Evolutionary conservation across 2,797 vertebrate genomes (phyloP).

Genomic region (Anabas testudineus): DNA sequence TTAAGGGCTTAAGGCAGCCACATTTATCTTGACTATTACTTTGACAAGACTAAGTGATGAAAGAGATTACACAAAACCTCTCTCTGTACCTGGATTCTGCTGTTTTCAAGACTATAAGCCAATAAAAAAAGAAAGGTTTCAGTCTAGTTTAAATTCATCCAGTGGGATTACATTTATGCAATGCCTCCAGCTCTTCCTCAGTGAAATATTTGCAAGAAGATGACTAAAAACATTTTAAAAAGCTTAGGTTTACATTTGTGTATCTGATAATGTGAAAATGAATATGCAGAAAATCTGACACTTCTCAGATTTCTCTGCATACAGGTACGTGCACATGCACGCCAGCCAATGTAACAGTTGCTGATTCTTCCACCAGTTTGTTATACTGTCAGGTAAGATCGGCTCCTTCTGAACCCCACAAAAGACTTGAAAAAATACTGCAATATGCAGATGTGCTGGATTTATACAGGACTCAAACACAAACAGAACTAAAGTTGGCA

Average conservation of each 20-base stretch:
- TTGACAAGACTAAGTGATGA: no score
- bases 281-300: not conserved
- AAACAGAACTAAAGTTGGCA: conserved; percentile 10
- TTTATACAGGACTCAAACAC: conserved; percentile 14
- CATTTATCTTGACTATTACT: no score
- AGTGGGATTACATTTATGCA: not conserved
- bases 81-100: conserved; percentile 1
- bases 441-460: conserved; percentile 15
- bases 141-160: not conserved
- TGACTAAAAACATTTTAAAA: no score
- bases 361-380: conserved; percentile 38
- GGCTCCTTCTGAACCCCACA: conserved; percentile 38
- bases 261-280: conserved; percentile 9
- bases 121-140: no score
- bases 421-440: conserved; percentile 25
- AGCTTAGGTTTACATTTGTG: conserved; percentile 1
- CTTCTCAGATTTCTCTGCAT: conserved; percentile 13
- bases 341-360: conserved; percentile 52
- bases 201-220: not conserved
- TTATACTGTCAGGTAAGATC: conserved; percentile 48
- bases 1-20: no score
- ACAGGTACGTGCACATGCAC: not conserved
- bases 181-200: not conserved
- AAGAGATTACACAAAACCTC: no score
- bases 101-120: not conserved